Evolutionary conservation across 2,888 invertebrate genomes (phyloP), one percentile per base, ranked within the genome.

Genomic region (Sphaerophoria rueppellii): DNA sequence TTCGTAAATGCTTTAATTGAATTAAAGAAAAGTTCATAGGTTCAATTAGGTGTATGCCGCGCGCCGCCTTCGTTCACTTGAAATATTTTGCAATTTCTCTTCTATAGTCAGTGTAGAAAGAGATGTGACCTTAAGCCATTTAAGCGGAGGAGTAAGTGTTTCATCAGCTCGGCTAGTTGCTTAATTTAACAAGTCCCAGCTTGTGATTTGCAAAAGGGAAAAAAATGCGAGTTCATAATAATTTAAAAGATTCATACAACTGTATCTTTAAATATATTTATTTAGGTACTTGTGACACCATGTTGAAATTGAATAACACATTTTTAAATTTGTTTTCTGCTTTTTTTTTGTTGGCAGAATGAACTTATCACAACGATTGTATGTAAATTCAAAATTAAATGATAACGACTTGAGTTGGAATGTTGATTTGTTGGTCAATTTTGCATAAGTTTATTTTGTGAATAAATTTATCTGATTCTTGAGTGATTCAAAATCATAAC

Each of bases 1-100:
- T 37, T 9, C 37, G 37, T 48, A 58, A 61, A 37, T 63, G 40
- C 60, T 81, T 54, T 81, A 76, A 81, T 81, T 76, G 81, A 81
- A 81, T 81, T 81, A 81, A 81, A 46, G 46, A 57, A 76, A 60
- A 81, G 81, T 81, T 81, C 81, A 81, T 67, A 65, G 61, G 81
- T 72, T 72, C 81, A 81, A 76, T 76, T 81, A 76, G 55, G 43
- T 35, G 46, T 37, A 57, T 35, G 32, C 76, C 65, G 43, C 43
- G 71, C 65, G 43, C 43, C 43, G 81, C 70, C 63, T 73, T 75
- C 57, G 35, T 65, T 72, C 48, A 54, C 11, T 43, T 43, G 6
- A 70, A 72, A 81, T 76, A 75, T 76, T 81, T 81, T 12, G 81
- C 71, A 81, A 76, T 72, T 55, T 14, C 12, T 4, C 12, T 43